Evolutionary conservation across 2,113 vertebrate species (phyloP).

Genomic region (Athene cunicularia): DNA sequence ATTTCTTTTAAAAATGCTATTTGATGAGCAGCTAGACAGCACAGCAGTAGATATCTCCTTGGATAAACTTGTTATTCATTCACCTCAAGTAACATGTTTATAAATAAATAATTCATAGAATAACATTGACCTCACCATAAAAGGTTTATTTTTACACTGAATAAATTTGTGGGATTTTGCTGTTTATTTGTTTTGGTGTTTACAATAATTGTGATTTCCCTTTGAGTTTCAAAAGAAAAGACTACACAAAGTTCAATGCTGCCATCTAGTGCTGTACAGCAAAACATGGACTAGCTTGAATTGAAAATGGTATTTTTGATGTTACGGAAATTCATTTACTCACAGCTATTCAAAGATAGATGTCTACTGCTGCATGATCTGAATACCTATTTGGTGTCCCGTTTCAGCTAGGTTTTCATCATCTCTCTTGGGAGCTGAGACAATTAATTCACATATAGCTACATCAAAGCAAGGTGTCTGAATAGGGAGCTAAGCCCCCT

Average conservation of each 20-base stretch:
- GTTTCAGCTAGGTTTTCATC: not conserved
- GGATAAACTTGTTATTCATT: not conserved
- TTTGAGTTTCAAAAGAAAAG: not conserved
- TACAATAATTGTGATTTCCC: not conserved
- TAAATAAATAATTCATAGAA: not conserved
- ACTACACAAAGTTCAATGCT: constrained; percentile 59
- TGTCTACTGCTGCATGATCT: not conserved
- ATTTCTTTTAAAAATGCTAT: not conserved
- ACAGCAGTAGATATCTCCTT: not conserved
- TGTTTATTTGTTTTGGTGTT: not conserved
- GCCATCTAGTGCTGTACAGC: constrained; percentile 71
- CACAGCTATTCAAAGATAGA: not conserved
- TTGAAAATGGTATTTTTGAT: not conserved
- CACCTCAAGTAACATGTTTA: not conserved
- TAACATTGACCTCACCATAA: not conserved
- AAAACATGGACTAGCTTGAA: not conserved
- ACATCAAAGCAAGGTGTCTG: not conserved
- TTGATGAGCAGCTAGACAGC: not conserved
- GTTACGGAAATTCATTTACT: not conserved
- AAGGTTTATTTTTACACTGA: not conserved
- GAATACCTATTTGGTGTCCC: not conserved
- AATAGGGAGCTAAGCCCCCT: not conserved
- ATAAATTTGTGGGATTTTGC: not conserved
- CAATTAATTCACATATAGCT: not conserved
- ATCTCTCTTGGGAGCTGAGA: not conserved